Evolutionary conservation across 2,888 invertebrate genomes (phyloP), one percentile per base, ranked within the genome.

Genomic region (Acanthococcus lagerstroemiae): DNA sequence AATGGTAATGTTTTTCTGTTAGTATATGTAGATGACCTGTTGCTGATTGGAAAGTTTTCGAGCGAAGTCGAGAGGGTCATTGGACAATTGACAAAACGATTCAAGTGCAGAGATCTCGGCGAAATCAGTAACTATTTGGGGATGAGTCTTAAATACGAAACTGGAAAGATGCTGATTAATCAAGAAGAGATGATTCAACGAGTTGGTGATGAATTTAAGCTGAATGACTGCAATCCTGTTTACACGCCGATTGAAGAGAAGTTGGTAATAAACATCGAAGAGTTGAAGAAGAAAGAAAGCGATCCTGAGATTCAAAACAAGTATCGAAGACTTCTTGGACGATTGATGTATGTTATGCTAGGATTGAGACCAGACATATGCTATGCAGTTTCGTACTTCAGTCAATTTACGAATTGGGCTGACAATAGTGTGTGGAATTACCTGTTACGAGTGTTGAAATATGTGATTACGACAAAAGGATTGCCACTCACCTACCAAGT

Each of bases 331-430:
- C 54, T 63, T 67, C 3, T 68, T 68, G 67, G 68, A 65, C 54
- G 61, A 65, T 12, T 48, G 17, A 17, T 48, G 6, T 48, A 48
- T 48, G 17, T 48, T 15, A 60, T 68, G 52, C 9, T 68, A 26
- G 67, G 55, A 24, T 69, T 69, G 5, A 67, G 70, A 48, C 70
- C 69, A 25, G 71, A 71, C 27, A 48, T 70, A 15, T 65, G 67
- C 19, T 50, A 55, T 48, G 67, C 68, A 26, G 27, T 70, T 26
- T 66, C 55, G 26, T 55, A 68, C 25, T 68, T 70, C 12, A 69
- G 70, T 55, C 50, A 67, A 37, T 68, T 65, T 46, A 69, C 69
- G 45, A 27, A 45, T 55, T 55, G 58, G 52, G 67, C 68, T 0
- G 70, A 52, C 25, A 57, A 65, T 19, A 60, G 55, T 30, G 54